Evolutionary conservation across 2,888 invertebrate species (phyloP).

Genomic region (Drosophila merina): DNA sequence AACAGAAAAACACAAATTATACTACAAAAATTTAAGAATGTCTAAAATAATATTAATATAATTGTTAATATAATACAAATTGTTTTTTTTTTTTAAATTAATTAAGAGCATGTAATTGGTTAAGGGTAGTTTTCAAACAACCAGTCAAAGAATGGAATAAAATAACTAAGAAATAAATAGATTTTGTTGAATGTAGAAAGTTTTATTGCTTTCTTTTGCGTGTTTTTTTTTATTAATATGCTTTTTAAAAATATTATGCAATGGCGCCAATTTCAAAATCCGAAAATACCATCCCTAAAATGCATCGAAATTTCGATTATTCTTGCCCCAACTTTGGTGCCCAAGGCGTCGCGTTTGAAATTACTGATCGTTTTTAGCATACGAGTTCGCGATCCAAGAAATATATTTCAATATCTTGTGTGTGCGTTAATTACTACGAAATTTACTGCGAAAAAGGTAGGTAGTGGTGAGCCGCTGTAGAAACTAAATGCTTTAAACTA

Average conservation of each 20-base stretch:
- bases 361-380: constrained; percentile 15
- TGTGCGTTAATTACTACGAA: not conserved
- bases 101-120: no score
- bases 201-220: not conserved
- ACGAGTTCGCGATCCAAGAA: not conserved
- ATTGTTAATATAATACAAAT: no score
- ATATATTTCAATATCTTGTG: not conserved
- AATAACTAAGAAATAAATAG: not conserved
- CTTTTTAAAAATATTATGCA: not conserved
- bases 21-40: no score
- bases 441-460: constrained; percentile 13
- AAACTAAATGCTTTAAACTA: constrained; percentile 5
- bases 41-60: no score
- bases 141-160: not conserved
- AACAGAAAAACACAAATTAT: not conserved
- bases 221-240: not conserved
- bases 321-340: not conserved
- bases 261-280: not conserved
- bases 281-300: not conserved
- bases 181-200: not conserved
- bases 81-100: no score
- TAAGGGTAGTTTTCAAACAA: not conserved
- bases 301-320: not conserved
- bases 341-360: constrained; percentile 12
- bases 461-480: not conserved